Base-by-base conservation (phyloP, 2,888 invertebrate genomes). In the Schrankia costaestrigalis region DNA sequence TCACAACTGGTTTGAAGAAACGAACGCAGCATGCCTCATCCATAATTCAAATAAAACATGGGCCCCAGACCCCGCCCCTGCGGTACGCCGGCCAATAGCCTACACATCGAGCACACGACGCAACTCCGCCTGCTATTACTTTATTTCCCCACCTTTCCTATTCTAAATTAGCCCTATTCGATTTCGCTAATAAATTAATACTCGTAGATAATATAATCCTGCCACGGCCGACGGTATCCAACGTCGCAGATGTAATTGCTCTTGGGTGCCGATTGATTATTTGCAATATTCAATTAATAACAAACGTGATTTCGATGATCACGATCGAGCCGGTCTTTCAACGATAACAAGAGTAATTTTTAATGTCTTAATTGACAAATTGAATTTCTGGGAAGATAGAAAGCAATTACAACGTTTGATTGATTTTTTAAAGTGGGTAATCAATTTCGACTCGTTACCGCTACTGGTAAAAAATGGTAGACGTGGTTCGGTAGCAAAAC, bases 41-140 rank as follows among this genome's bases (percentile, higher is more conserved):
- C 85, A 86, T 87, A 84, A 86, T 85, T 85, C 85, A 85, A 86
- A 85, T 81, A 83, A 71, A 85, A 85, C 82, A 84, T 85, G 85
- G 84, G 83, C 64, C 74, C 84, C 79, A 78, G 66, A 78, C 85
- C 63, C 79, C 86, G 86, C 87, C 87, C 86, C 82, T 79, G 82
- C 58, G 70, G 70, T 67, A 79, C 76, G 71, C 77, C 71, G 71
- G 74, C 86, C 86, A 86, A 87, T 87, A 74, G 82, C 72, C 72
- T 76, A 72, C 55, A 62, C 64, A 77, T 70, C 62, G 64, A 58
- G 62, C 68, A 63, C 71, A 66, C 64, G 63, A 63, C 63, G 60
- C 79, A 77, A 76, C 82, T 78, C 84, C 84, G 82, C 84, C 85
- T 77, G 81, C 69, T 67, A 68, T 68, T 65, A 75, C 73, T 71